Base-by-base conservation (phyloP, 2,113 vertebrate genomes). In the Hydrolagus affinis region DNA sequence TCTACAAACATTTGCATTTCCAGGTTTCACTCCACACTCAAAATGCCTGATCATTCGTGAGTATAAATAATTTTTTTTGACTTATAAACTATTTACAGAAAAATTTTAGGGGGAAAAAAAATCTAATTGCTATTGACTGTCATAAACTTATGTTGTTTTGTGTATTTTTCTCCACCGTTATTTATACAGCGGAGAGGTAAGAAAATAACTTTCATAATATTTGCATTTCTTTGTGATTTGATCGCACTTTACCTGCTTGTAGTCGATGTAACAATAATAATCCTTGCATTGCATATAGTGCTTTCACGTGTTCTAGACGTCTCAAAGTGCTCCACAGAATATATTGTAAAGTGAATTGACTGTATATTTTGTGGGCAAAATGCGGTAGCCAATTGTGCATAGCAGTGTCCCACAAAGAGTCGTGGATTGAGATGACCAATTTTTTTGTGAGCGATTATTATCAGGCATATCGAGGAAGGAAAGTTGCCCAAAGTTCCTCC, bases 1-100 rank as follows among this genome's bases (percentile, higher is more conserved):
- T 6, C 66, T 66, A 83, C 19, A 66, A 30, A 21, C 28, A 66
- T 68, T 66, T 21, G 15, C 78, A 30, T 66, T 21, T 32, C 17
- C 78, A 83, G 78, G 17, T 75, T n/a, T 21, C 32, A 6, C 14
- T 19, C 78, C 21, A 30, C 78, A 8, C 3, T 66, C 78, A 83
- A 83, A 68, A 83, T 83, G 78, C 78, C 78, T 30, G 78, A 83
- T 11, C 23, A 4, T 32, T 15, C 11, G 78, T 83, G 66, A 83
- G 78, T 83, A 66, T 21, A 14, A 80, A 19, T n/a, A 44, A 74
- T 30, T 74, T 75, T 44, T 44, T n/a, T 44, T 1, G 6, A 6
- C 44, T 44, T 75, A 15, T 19, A 32, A 83, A 0, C 3, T 66
- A 66, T 1, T n/a, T 8, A 25, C 14, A 64, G 17, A 60, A 64